phyloP scores from a whole-genome alignment of 2,113 vertebrate species.

The Scalopus aquaticus region DNA sequence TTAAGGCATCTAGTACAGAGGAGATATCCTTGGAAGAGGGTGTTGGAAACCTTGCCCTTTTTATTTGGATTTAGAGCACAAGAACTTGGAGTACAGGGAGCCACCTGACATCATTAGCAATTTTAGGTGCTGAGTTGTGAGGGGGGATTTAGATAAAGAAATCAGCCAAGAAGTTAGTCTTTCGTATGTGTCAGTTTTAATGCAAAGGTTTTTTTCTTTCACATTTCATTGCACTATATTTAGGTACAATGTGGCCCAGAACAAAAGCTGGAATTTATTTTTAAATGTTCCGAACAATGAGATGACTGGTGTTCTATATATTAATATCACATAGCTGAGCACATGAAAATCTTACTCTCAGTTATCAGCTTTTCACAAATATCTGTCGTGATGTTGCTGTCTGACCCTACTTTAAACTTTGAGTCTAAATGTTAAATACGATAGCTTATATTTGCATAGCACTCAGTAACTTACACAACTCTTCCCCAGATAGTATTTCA shows the following conservation, averaged over 20 bases:
- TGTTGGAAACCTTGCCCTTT: not conserved
- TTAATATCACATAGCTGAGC: not conserved
- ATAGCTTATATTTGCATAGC: not conserved
- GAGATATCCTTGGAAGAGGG: not conserved
- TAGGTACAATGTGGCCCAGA: slow-evolving; percentile 16
- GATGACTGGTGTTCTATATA: not conserved
- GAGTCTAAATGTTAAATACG: not conserved
- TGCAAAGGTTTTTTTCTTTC: not conserved
- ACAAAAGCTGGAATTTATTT: slow-evolving; percentile 63
- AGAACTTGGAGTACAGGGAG: not conserved
- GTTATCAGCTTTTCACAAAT: not conserved
- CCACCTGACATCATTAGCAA: not conserved
- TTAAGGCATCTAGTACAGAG: not conserved
- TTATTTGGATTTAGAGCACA: not conserved
- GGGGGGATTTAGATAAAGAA: not conserved
- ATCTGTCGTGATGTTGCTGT: not conserved
- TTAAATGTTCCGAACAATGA: slow-evolving; percentile 38
- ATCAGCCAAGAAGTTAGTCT: not conserved
- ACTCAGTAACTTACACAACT: not conserved
- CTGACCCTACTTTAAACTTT: not conserved
- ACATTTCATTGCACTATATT: slow-evolving; percentile 18
- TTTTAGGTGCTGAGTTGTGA: not conserved
- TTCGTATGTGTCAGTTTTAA: not conserved
- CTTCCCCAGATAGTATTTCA: not conserved
- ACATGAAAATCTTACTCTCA: not conserved